Conservation (phyloP, 1,140 invertebrate species). For the Schlechtendalia chinensis region DNA sequence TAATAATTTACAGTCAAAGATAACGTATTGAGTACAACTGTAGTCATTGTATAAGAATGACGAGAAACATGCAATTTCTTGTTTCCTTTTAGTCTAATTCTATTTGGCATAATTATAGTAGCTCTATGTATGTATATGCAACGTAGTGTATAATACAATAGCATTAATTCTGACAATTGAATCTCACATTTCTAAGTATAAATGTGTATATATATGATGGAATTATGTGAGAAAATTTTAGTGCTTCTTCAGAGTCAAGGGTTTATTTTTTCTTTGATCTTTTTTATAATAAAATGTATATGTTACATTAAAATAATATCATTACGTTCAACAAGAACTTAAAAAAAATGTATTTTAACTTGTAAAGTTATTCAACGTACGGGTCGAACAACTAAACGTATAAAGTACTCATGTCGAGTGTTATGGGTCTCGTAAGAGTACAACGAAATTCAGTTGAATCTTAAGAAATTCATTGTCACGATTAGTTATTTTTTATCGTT, state of each 20-base stretch:
- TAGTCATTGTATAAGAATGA: background rate
- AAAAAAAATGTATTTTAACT: too few relatives aligned
- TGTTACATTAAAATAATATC: too few relatives aligned
- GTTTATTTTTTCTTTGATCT: too few relatives aligned
- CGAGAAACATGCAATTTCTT: background rate
- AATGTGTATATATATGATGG: too few relatives aligned
- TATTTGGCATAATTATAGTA: background rate
- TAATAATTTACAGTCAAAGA: too few relatives aligned
- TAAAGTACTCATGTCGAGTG: background rate
- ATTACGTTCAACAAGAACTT: too few relatives aligned
- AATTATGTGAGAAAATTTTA: too few relatives aligned
- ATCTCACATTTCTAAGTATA: background rate
- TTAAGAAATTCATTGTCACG: background rate
- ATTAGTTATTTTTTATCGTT: constrained; percentile 30
- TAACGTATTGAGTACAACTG: too few relatives aligned
- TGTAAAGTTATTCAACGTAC: too few relatives aligned
- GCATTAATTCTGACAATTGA: constrained; percentile 34
- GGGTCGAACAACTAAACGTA: background rate
- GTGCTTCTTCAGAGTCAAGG: too few relatives aligned
- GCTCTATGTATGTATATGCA: background rate
- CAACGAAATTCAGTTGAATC: background rate
- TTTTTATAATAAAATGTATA: too few relatives aligned
- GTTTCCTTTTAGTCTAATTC: constrained; percentile 1
- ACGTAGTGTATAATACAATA: background rate
- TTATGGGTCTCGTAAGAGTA: background rate